phyloP scores from a whole-genome alignment of 2,797 vertebrate genomes.

The Falco berigora region DNA sequence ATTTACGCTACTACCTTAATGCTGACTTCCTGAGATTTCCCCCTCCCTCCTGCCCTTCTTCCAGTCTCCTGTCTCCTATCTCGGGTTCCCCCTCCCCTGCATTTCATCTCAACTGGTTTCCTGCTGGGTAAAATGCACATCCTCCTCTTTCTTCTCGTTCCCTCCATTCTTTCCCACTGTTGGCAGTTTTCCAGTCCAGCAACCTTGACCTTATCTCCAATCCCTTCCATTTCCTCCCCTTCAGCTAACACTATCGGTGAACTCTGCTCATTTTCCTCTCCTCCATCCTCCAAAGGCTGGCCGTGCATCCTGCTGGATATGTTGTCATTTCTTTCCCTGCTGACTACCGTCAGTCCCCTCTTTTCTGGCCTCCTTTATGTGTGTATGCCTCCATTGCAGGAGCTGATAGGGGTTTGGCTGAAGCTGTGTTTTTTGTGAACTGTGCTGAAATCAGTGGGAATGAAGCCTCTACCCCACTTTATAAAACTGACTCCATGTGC shows the following conservation, averaged over 20 bases:
- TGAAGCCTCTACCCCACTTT: neutral
- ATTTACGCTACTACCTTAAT: neutral
- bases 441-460: neutral
- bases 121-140: slow-evolving; percentile 12
- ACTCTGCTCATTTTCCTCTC: slow-evolving; percentile 17
- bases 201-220: slow-evolving; percentile 18
- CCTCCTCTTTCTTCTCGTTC: slow-evolving; percentile 28
- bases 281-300: slow-evolving; percentile 6
- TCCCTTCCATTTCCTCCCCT: slow-evolving; percentile 46
- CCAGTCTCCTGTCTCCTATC: neutral
- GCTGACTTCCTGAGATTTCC: neutral
- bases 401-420: neutral
- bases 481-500: neutral
- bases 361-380: neutral
- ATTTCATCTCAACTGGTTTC: neutral
- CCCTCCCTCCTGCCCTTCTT: neutral
- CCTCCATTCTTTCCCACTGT: neutral
- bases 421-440: neutral
- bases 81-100: neutral
- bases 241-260: neutral
- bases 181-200: slow-evolving; percentile 37
- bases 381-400: neutral
- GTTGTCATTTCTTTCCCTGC: slow-evolving; percentile 7
- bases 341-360: neutral
- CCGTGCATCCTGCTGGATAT: slow-evolving; percentile 20